Evolutionary conservation across 2,888 invertebrate genomes (phyloP).

Genomic region (Aspidiotus destructor): DNA sequence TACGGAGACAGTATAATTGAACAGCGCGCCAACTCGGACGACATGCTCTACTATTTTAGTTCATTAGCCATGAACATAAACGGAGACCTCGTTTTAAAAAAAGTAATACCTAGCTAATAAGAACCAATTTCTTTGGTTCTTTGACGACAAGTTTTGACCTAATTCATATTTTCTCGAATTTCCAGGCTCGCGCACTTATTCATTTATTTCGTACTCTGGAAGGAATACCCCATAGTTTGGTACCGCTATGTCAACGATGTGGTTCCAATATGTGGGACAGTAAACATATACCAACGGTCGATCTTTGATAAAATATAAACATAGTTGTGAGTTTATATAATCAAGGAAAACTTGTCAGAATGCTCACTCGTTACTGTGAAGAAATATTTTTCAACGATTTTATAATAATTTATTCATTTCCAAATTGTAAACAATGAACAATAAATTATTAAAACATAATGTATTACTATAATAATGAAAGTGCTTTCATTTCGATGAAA

Average conservation of each 20-base stretch:
- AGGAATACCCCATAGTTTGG: slow-evolving; percentile 79
- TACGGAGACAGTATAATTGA: slow-evolving; percentile 89
- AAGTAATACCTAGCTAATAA: slow-evolving; percentile 44
- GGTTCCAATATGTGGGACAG: slow-evolving; percentile 94
- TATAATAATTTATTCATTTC: no score
- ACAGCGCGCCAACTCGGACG: slow-evolving; percentile 83
- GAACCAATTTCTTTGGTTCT: neutral
- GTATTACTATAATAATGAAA: no score
- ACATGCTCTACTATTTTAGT: slow-evolving; percentile 89
- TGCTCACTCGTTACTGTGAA: no score
- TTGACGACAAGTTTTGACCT: neutral
- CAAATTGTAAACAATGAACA: no score
- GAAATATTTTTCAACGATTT: no score
- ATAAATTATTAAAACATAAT: no score
- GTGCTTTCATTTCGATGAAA: no score
- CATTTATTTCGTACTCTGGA: slow-evolving; percentile 82
- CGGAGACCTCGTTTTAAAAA: slow-evolving; percentile 75
- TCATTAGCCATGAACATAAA: slow-evolving; percentile 97
- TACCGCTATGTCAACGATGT: slow-evolving; percentile 76
- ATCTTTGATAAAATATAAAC: slow-evolving; percentile 47
- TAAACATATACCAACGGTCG: slow-evolving; percentile 74
- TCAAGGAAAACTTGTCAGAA: no score
- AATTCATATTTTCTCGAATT: neutral
- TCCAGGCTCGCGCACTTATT: slow-evolving; percentile 71
- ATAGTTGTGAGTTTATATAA: no score